Evolutionary conservation across 2,113 vertebrate species (phyloP).

Genomic region (Leptodactylus fuscus): DNA sequence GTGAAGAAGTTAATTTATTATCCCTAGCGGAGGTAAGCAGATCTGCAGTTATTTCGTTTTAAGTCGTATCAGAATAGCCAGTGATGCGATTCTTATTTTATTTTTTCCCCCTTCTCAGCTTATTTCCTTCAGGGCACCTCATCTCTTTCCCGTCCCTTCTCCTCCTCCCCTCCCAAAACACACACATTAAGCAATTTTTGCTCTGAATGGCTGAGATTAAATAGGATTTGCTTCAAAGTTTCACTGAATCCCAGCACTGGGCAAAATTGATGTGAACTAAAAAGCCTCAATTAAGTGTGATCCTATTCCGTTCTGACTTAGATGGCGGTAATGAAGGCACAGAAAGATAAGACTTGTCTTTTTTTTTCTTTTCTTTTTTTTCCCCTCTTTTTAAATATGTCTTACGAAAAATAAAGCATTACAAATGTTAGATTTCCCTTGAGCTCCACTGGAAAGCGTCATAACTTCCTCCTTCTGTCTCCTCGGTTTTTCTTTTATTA

Average conservation of each 20-base stretch:
- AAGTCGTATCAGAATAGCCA: conserved; percentile 48
- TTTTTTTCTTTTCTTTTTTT: conserved; percentile 33
- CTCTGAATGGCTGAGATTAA: conserved; percentile 60
- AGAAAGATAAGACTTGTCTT: conserved; percentile 46
- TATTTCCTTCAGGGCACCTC: conserved; percentile 38
- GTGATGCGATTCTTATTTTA: conserved; percentile 35
- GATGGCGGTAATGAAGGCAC: conserved; percentile 44
- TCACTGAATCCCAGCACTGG: conserved; percentile 59
- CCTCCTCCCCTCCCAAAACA: conserved; percentile 34
- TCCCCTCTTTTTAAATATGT: conserved; percentile 22
- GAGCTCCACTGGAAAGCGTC: conserved; percentile 15
- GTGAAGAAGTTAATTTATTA: conserved; percentile 43
- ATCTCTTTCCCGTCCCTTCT: not conserved
- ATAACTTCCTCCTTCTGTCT: conserved; percentile 13
- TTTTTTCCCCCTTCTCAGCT: not conserved
- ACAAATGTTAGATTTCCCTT: conserved; percentile 54
- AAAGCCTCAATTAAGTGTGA: conserved; percentile 60
- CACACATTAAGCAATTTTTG: conserved; percentile 54
- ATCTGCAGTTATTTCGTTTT: conserved; percentile 35
- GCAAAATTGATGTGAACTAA: conserved; percentile 55
- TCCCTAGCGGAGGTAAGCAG: conserved; percentile 30
- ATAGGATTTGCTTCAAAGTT: conserved; percentile 61
- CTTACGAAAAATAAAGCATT: conserved; percentile 52
- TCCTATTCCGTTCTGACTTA: conserved; percentile 38
- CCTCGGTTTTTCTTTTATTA: not conserved